phyloP scores from a whole-genome alignment of 2,113 vertebrate genomes.

The Corydoras sp. region DNA sequence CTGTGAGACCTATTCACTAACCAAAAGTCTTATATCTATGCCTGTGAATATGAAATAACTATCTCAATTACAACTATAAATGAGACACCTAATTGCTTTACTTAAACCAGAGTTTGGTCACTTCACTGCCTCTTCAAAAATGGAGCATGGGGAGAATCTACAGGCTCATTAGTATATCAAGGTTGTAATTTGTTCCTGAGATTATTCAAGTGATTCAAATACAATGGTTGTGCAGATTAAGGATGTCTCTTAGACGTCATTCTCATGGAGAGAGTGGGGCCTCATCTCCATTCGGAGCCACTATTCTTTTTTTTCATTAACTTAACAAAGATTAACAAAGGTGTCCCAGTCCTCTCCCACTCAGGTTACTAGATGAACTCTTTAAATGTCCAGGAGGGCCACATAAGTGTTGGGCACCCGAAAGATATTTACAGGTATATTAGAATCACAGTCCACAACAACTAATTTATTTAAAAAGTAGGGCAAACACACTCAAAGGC shows the following conservation, averaged over 20 bases:
- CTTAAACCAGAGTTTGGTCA: slow-evolving; percentile 8
- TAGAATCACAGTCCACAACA: slow-evolving; percentile 37
- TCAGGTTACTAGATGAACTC: slow-evolving; percentile 45
- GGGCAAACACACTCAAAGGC: slow-evolving; percentile 19
- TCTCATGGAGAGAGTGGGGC: slow-evolving; percentile 43
- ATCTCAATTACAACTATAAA: slow-evolving; percentile 30
- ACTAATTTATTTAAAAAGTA: slow-evolving; percentile 12
- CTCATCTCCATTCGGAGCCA: slow-evolving; percentile 37
- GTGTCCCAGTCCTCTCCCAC: slow-evolving; percentile 54
- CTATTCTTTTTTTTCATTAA: slow-evolving; percentile 46
- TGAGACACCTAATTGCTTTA: slow-evolving; percentile 12
- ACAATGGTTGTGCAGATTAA: slow-evolving; percentile 48
- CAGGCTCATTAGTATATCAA: slow-evolving; percentile 20
- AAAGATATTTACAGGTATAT: slow-evolving; percentile 53
- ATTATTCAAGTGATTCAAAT: slow-evolving; percentile 37
- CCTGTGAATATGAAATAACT: slow-evolving; percentile 17
- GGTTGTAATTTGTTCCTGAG: slow-evolving; percentile 4
- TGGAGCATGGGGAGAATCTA: slow-evolving; percentile 7
- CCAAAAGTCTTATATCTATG: slow-evolving; percentile 3
- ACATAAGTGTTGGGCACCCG: slow-evolving; percentile 43
- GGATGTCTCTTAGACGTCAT: slow-evolving; percentile 48
- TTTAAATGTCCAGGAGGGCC: slow-evolving; percentile 51
- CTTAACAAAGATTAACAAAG: slow-evolving; percentile 54
- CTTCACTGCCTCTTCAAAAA: slow-evolving; percentile 1
- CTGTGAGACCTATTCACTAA: no score